These are phyloP conservation scores for Forficula auricularia DNA, from an alignment of 1,140 invertebrate species.

Conservation along the genomic window DNA sequence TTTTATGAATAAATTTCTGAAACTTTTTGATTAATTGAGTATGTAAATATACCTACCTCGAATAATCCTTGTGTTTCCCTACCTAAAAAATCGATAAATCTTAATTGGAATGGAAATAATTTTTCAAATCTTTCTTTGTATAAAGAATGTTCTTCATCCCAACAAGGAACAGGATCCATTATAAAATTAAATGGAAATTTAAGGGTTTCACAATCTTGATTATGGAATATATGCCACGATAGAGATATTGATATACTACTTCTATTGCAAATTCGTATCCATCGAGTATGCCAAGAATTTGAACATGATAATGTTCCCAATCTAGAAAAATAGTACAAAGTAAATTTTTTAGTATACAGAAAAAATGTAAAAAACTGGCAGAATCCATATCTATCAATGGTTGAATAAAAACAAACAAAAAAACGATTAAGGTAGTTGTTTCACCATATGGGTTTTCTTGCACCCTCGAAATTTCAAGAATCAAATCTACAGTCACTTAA, in stretches of 20 bases:
- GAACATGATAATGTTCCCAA: constrained; percentile 8
- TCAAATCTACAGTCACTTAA: too few species aligned
- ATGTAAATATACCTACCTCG: too few species aligned
- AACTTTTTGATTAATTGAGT: too few species aligned
- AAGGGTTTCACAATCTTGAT: neutral
- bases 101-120: neutral
- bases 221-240: constrained; percentile 15
- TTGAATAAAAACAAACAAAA: too few species aligned
- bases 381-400: too few species aligned
- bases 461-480: too few species aligned
- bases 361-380: too few species aligned
- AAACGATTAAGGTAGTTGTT: too few species aligned
- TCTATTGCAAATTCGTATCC: constrained; percentile 14
- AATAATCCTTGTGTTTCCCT: too few species aligned
- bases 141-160: too few species aligned
- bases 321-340: constrained; percentile 7
- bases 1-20: too few species aligned
- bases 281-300: neutral
- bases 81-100: neutral
- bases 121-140: neutral
- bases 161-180: constrained; percentile 3
- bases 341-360: constrained; percentile 2
- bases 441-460: too few species aligned
- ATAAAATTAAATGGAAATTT: constrained; percentile 13
- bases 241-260: constrained; percentile 13